These are phyloP conservation scores for Arctopsyche grandis DNA, from an alignment of 1,140 invertebrate genomes.

Conservation along the genomic window DNA sequence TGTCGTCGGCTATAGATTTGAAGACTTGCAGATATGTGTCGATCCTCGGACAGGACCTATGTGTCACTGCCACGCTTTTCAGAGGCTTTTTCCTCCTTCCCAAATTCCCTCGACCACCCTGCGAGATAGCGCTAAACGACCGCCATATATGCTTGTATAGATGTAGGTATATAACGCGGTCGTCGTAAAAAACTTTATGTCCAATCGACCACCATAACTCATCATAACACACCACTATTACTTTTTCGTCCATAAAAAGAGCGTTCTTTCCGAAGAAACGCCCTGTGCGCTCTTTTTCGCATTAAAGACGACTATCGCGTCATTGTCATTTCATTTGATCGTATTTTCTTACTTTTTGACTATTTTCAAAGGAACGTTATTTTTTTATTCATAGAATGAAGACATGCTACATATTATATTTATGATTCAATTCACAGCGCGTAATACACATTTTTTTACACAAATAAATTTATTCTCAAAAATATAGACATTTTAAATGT, in stretches of 20 bases:
- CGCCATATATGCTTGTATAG: background rate
- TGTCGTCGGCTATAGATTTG: slow-evolving; percentile 21
- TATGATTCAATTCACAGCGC: too few relatives aligned
- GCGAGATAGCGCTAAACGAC: slow-evolving; percentile 39
- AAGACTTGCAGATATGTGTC: background rate
- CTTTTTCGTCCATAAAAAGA: slow-evolving; percentile 50
- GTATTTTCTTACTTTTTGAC: slow-evolving; percentile 18
- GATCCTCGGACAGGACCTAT: slow-evolving; percentile 18
- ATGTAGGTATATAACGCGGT: background rate
- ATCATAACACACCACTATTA: slow-evolving; percentile 52
- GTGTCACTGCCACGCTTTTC: slow-evolving; percentile 12
- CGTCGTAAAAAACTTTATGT: slow-evolving; percentile 52
- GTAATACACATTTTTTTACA: too few relatives aligned
- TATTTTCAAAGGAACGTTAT: background rate
- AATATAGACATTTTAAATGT: too few relatives aligned
- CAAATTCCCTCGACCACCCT: background rate
- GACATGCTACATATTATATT: too few relatives aligned
- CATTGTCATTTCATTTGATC: slow-evolving; percentile 24
- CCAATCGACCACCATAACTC: slow-evolving; percentile 50
- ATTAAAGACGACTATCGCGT: slow-evolving; percentile 33
- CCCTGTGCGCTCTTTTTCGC: slow-evolving; percentile 12
- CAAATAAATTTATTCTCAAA: too few relatives aligned
- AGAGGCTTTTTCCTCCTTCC: background rate
- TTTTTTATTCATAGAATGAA: background rate
- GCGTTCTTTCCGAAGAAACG: background rate